A percentile compares a stretch with the other conserved stretches of the same genome.
These are phyloP conservation scores for Sciurus vulgaris DNA, from an alignment of 2,797 vertebrate species.

Conservation along the genomic window DNA sequence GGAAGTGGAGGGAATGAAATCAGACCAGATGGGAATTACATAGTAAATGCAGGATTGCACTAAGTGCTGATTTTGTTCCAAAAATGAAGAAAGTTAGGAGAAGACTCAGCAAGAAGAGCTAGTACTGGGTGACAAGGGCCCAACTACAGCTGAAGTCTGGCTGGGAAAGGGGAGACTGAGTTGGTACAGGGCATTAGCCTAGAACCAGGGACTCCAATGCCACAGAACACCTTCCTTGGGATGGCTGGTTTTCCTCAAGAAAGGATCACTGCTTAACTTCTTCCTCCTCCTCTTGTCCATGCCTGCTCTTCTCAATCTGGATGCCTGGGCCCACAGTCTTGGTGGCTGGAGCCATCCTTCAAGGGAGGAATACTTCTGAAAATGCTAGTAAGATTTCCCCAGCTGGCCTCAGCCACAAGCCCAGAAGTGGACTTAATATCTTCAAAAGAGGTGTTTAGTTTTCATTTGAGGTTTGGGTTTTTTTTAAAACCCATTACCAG, in stretches of 20 bases:
- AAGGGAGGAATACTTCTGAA: background rate
- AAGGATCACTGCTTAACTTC: background rate
- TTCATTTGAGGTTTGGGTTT: background rate
- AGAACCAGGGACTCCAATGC: background rate
- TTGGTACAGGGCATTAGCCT: background rate
- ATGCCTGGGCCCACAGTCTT: background rate
- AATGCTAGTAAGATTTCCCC: background rate
- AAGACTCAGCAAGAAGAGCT: background rate
- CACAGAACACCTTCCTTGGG: background rate
- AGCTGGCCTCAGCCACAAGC: background rate
- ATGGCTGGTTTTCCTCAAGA: background rate
- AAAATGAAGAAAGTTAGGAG: background rate
- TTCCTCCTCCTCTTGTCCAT: accelerated
- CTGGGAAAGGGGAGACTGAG: background rate
- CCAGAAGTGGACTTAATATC: background rate
- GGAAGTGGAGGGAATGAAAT: background rate
- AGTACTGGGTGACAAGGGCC: background rate
- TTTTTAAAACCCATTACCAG: background rate
- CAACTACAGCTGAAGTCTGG: accelerated
- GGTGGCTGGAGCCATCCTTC: background rate
- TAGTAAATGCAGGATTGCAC: background rate
- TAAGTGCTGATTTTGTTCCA: conserved; percentile 4
- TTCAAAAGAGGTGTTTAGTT: background rate
- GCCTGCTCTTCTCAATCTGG: background rate
- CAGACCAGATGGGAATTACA: background rate